Percentiles rank a stretch among this genome's conserved stretches.
Conservation (phyloP, 2,797 vertebrate genomes). For the Naso thynnoides region DNA sequence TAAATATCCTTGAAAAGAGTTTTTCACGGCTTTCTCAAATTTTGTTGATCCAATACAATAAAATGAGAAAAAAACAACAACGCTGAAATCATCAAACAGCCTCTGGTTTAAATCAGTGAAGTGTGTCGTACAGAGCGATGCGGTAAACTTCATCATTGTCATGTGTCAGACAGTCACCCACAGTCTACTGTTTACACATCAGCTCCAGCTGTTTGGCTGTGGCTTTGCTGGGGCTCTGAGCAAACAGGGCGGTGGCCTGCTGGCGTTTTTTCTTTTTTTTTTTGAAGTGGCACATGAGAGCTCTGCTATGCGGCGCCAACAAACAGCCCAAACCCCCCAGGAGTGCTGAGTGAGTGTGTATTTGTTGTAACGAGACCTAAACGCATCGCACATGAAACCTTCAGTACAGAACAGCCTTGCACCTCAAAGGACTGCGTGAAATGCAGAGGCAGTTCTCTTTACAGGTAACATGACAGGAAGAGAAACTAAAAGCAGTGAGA, state of each 20-base stretch:
- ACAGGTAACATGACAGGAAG: background rate
- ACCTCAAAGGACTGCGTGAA: slow-evolving; percentile 4
- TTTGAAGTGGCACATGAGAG: slow-evolving; percentile 66
- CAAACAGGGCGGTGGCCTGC: slow-evolving; percentile 45
- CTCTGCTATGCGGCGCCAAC: slow-evolving; percentile 37
- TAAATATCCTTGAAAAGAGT: no score
- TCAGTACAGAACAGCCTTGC: slow-evolving; percentile 16
- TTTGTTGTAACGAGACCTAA: slow-evolving; percentile 56
- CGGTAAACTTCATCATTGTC: slow-evolving; percentile 10
- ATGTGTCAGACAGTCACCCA: slow-evolving; percentile 38
- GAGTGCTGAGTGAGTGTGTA: slow-evolving; percentile 36
- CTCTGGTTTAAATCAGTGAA: slow-evolving; percentile 13
- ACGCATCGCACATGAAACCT: slow-evolving; percentile 27
- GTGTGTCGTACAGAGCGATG: slow-evolving; percentile 3
- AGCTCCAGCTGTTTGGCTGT: slow-evolving; percentile 48
- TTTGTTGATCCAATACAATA: no score
- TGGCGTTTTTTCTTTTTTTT: slow-evolving; percentile 16
- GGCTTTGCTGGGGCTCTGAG: slow-evolving; percentile 24
- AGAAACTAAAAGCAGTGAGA: background rate
- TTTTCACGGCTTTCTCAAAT: no score
- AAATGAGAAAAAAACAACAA: background rate
- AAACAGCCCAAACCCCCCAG: slow-evolving; percentile 21
- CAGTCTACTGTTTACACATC: slow-evolving; percentile 46
- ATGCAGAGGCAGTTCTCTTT: background rate
- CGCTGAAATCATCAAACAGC: background rate